Evolutionary conservation across 2,888 invertebrate genomes (phyloP).

Genomic region (Pandemis heparana): DNA sequence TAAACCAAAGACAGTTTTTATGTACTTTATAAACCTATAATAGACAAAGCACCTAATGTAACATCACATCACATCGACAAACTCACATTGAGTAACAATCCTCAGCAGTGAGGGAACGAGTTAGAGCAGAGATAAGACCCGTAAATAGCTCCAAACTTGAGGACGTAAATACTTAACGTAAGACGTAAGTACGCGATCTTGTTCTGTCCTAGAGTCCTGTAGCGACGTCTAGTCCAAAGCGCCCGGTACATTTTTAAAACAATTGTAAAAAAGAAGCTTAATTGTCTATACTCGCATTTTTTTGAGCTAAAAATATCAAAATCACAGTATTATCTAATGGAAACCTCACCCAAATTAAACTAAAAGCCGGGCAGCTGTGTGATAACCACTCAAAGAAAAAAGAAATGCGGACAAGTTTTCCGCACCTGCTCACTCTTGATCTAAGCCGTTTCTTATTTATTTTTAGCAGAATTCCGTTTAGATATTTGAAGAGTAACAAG

Average conservation of each 20-base stretch:
- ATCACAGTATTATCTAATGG: conserved; percentile 1
- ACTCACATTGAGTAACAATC: background rate
- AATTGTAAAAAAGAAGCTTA: background rate
- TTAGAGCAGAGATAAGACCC: background rate
- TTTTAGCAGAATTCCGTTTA: conserved; percentile 3
- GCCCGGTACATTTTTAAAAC: no score
- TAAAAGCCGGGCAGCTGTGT: conserved; percentile 61
- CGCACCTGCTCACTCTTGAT: conserved; percentile 69
- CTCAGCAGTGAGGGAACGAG: background rate
- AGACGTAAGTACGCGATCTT: background rate
- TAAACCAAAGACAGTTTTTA: background rate
- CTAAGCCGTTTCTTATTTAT: conserved; percentile 42
- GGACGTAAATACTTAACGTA: conserved; percentile 1
- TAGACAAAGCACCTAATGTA: background rate
- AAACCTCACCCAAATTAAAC: conserved; percentile 44
- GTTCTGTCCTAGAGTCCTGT: background rate
- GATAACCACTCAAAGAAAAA: conserved; percentile 58
- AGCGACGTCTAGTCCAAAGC: background rate
- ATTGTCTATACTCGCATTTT: background rate
- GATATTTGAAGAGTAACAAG: background rate
- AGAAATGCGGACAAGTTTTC: conserved; percentile 67
- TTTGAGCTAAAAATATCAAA: background rate
- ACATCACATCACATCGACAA: background rate
- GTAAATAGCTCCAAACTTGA: conserved; percentile 2
- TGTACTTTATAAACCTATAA: background rate